A percentile compares a stretch with the other conserved stretches of the same genome.
phyloP scores from a whole-genome alignment of 2,797 vertebrate genomes.

The Ciconia nigra region DNA sequence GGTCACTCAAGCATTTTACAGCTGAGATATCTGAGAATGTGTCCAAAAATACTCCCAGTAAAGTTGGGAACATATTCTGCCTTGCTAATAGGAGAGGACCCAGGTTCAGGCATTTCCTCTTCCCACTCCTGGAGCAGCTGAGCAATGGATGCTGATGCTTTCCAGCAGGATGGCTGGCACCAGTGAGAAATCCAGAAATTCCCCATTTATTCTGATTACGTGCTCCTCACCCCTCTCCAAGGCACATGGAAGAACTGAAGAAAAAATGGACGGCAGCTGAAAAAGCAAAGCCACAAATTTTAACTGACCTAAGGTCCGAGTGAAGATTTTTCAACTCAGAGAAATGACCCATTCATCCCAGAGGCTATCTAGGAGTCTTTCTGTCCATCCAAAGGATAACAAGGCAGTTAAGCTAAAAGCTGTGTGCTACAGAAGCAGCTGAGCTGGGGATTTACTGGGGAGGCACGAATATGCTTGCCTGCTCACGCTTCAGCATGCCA shows the following conservation, averaged over 20 bases:
- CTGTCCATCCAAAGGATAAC: neutral
- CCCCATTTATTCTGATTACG: neutral
- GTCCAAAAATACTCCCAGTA: neutral
- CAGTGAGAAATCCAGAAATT: neutral
- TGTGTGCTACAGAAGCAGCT: neutral
- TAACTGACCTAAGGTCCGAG: neutral
- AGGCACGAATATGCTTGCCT: neutral
- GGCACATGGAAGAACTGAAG: neutral
- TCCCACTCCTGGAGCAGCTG: neutral
- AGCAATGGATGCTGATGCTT: neutral
- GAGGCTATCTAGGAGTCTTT: neutral
- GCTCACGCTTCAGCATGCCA: neutral
- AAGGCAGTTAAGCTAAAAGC: slow-evolving; percentile 21
- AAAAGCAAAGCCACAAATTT: neutral
- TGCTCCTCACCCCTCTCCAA: neutral
- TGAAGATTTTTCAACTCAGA: neutral
- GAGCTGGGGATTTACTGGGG: neutral
- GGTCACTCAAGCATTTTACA: neutral
- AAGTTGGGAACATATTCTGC: neutral
- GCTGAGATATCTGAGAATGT: neutral
- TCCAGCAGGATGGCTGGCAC: neutral
- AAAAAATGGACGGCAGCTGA: neutral
- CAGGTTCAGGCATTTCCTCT: neutral
- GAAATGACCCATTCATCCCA: neutral
- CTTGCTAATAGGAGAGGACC: neutral